phyloP scores from a whole-genome alignment of 1,140 invertebrate genomes.

The Lordiphosa collinella region DNA sequence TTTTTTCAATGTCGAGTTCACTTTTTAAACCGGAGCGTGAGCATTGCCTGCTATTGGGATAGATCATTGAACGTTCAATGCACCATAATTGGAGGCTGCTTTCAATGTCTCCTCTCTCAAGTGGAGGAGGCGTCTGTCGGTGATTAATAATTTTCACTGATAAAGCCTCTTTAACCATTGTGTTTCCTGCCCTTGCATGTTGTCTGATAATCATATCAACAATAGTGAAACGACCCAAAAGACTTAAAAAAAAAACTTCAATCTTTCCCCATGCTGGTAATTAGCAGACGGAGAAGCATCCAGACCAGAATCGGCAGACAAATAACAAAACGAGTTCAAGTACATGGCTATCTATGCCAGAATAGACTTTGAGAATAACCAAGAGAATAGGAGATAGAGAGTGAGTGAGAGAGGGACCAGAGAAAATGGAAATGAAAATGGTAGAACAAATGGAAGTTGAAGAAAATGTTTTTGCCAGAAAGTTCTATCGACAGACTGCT shows the following conservation, averaged over 20 bases:
- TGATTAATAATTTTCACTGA: constrained; percentile 64
- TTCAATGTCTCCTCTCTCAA: constrained; percentile 28
- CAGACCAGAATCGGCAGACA: constrained; percentile 9
- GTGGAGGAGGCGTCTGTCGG: constrained; percentile 62
- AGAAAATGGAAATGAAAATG: neutral
- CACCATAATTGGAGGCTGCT: constrained; percentile 32
- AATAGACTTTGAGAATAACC: constrained; percentile 13
- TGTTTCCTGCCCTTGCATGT: constrained; percentile 71
- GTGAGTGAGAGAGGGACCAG: neutral
- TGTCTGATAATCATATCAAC: constrained; percentile 56
- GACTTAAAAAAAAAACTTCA: too few species aligned
- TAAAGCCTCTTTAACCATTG: constrained; percentile 1
- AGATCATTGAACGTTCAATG: constrained; percentile 75
- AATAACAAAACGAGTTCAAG: constrained; percentile 60
- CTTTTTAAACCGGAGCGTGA: constrained; percentile 63
- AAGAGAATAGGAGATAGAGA: constrained; percentile 12
- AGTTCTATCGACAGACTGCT: too few species aligned
- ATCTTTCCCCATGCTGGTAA: neutral
- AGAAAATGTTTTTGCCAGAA: too few species aligned
- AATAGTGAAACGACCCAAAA: constrained; percentile 11
- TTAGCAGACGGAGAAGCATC: constrained; percentile 4
- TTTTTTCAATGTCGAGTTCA: constrained; percentile 73
- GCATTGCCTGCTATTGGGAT: constrained; percentile 52
- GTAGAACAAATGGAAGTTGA: too few species aligned
- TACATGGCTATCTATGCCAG: constrained; percentile 26